Conservation (phyloP, 2,797 vertebrate species). For the Anguilla megastoma region DNA sequence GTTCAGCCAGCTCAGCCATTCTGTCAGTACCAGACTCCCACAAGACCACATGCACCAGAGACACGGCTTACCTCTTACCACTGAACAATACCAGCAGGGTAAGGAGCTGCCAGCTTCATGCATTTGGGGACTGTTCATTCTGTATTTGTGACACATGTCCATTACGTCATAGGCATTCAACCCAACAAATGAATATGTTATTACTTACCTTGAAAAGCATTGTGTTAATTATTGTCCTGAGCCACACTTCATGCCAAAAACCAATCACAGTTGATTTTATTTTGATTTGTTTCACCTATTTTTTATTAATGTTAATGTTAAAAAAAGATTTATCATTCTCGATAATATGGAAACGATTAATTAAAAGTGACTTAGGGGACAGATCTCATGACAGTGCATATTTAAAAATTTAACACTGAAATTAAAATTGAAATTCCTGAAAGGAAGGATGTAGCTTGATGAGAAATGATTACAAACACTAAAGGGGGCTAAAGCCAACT, state of each 20-base stretch:
- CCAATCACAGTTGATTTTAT: neutral
- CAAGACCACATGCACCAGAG: neutral
- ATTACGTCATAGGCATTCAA: neutral
- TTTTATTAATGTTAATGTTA: neutral
- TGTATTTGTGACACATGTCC: neutral
- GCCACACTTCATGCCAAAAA: neutral
- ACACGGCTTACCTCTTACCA: neutral
- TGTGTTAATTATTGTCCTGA: neutral
- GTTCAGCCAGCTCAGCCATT: neutral
- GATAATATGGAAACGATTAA: no score
- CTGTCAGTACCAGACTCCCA: neutral
- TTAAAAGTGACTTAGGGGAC: no score
- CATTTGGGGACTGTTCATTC: neutral
- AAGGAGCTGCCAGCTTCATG: neutral
- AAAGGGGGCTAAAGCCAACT: neutral
- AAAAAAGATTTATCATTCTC: no score
- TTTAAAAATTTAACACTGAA: neutral
- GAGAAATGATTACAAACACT: neutral
- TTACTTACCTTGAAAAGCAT: neutral
- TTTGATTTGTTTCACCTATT: neutral
- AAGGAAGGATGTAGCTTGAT: neutral
- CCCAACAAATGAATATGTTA: neutral
- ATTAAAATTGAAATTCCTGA: neutral
- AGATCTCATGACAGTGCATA: no score
- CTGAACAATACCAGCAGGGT: slow-evolving; percentile 19